Evolutionary conservation across 64 coral and sea anemone species (phyloP), one percentile per base, ranked within the genome.

Genomic region (Astreopora myriophthalma): DNA sequence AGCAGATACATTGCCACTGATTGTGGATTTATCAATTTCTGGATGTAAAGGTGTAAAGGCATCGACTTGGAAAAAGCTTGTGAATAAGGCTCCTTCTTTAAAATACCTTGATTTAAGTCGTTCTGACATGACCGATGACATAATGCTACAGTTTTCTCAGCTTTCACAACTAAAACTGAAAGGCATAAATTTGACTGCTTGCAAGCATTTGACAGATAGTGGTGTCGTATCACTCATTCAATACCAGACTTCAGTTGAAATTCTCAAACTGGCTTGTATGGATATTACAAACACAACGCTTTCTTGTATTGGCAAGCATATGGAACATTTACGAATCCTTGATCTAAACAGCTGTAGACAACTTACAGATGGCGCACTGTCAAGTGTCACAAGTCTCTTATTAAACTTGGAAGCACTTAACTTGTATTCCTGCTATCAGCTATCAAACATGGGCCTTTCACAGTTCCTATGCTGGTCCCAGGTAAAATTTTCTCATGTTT

Each of bases 311-410:
- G 95, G 87, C 7, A 94, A 97, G 87, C 90, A 97, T 49, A 74
- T 97, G 38, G 55, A 74, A 11, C 22, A 48, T 5, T 87, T 97
- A 44, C 85, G 33, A 34, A 34, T 80, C 7, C 79, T 97, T 66
- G 95, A 97, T 68, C 49, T 97, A 25, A 97, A 97, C 37, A 97
- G 95, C 69, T 97, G 95, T 82, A 87, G 95, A 37, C 95, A 97
- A 48, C 35, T 97, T 11, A 94, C 87, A 38, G 92, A 90, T 87
- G 79, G 36, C 35, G 92, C 87, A 4, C 20, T 97, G 5, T 36
- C 84, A n/a, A 94, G 76, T 25, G 85, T 81, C 7, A 31, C 71
- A 22, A 66, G n/a, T 16, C 72, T 96, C 6, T 57, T 91, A 25
- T 77, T 74, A 16, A 94, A 36, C 36, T 83, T 96, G 27, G 29